These are phyloP conservation scores for Menidia menidia DNA, from an alignment of 2,797 vertebrate species.

Conservation along the genomic window DNA sequence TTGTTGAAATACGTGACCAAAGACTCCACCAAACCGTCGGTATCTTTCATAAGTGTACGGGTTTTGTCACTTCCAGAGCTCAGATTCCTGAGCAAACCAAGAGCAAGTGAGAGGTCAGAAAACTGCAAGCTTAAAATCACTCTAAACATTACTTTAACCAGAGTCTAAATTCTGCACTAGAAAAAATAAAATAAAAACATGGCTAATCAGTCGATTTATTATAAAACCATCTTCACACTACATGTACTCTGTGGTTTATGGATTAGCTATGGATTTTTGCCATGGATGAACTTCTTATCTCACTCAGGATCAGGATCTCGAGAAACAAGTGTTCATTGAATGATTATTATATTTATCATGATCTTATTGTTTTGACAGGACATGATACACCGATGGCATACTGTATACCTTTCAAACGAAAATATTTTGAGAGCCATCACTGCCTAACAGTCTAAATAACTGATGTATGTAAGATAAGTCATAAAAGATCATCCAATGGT, in stretches of 20 bases:
- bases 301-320: too few species aligned
- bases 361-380: too few species aligned
- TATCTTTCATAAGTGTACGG: slow-evolving; percentile 89
- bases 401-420: too few species aligned
- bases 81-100: slow-evolving; percentile 86
- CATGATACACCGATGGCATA: too few species aligned
- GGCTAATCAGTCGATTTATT: background rate
- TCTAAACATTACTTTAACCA: slow-evolving; percentile 5
- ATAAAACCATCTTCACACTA: background rate
- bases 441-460: too few species aligned
- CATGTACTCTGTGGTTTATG: background rate
- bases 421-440: too few species aligned
- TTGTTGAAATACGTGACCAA: slow-evolving; percentile 87
- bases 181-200: background rate
- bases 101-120: slow-evolving; percentile 8
- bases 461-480: too few species aligned
- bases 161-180: background rate
- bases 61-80: slow-evolving; percentile 91
- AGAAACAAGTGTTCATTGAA: too few species aligned
- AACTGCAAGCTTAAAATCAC: slow-evolving; percentile 8
- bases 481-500: too few species aligned
- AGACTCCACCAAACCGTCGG: slow-evolving; percentile 85
- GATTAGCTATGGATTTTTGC: too few species aligned
- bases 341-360: too few species aligned
- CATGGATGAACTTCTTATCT: too few species aligned